Base-by-base conservation (phyloP, 2,113 vertebrate species). In the Protobothrops flavoviridis region DNA sequence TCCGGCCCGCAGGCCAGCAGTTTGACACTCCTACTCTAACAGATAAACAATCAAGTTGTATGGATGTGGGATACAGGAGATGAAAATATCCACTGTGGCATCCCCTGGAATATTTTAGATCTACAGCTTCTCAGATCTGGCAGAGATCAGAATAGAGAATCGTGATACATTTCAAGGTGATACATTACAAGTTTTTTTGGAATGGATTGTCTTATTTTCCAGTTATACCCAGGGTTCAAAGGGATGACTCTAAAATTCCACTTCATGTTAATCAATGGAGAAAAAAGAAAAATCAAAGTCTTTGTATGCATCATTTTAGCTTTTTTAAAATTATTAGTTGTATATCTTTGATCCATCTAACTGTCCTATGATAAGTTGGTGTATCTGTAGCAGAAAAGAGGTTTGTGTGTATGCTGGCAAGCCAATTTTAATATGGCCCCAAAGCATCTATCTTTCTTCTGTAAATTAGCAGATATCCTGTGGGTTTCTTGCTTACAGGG, bases 401-500 rank as follows among this genome's bases (percentile, higher is more conserved):
- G 24, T 90, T 89, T 85, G 8, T 50, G 43, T 88, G n/a, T 59
- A 10, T 24, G 7, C 4, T 85, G 5, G 12, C 53, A 39, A 39
- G 29, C 12, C 21, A 86, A 21, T 52, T 85, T 15, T 45, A 48
- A 87, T 50, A 9, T 91, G 29, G 48, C 55, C 29, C 24, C 33
- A 4, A 91, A 15, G 26, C n/a, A 92, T 90, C 6, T 92, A 92
- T 90, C 8, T 91, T 33, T 91, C 55, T 6, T 92, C 87, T 94
- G 87, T 89, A 8, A 9, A 50, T 94, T 92, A 93, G 55, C 91
- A 45, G 56, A 10, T 94, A 48, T n/a, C 94, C 33, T 23, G 23
- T 87, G 89, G 29, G 88, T 3, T 1, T 95, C 45, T 94, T 95
- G 29, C 89, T 94, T 95, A 55, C 23, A 94, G 92, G 56, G 39